These are phyloP conservation scores for Drosophila anomelani DNA, from an alignment of 2,888 invertebrate genomes.

Conservation along the genomic window DNA sequence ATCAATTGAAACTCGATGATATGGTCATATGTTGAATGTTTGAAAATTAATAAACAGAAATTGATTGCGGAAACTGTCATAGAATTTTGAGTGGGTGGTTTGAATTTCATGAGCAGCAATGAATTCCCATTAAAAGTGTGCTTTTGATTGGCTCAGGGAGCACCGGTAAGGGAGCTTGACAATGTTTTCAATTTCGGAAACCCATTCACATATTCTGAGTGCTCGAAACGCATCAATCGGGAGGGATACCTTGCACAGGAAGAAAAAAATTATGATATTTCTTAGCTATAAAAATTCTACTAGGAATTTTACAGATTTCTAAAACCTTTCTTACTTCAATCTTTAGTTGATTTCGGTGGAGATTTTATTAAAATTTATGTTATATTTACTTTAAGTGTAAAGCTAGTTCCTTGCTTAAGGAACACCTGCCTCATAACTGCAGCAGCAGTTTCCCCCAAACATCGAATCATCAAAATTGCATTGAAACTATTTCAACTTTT, in stretches of 20 bases:
- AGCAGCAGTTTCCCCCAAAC: constrained; percentile 44
- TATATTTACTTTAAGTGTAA: constrained; percentile 10
- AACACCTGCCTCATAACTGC: constrained; percentile 26
- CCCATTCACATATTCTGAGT: constrained; percentile 31
- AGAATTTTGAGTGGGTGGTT: constrained; percentile 8
- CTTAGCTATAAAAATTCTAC: too few species aligned
- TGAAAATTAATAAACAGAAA: constrained; percentile 26
- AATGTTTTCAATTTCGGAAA: constrained; percentile 28
- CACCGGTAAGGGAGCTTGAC: constrained; percentile 14
- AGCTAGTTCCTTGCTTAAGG: constrained; percentile 27
- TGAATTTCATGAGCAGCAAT: constrained; percentile 30
- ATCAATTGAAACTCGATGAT: constrained; percentile 16
- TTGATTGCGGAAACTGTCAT: constrained; percentile 3
- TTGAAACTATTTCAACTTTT: constrained; percentile 72
- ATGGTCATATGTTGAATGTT: constrained; percentile 3
- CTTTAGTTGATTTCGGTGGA: background rate
- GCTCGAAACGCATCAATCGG: constrained; percentile 8
- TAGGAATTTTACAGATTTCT: background rate
- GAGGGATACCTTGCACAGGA: background rate
- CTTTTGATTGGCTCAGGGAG: constrained; percentile 35
- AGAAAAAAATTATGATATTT: background rate
- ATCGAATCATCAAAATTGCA: constrained; percentile 80
- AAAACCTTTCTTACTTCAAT: background rate
- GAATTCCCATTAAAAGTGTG: constrained; percentile 31
- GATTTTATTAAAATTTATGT: too few species aligned